phyloP scores from a whole-genome alignment of 2,113 vertebrate species.

The Proteles cristata region DNA sequence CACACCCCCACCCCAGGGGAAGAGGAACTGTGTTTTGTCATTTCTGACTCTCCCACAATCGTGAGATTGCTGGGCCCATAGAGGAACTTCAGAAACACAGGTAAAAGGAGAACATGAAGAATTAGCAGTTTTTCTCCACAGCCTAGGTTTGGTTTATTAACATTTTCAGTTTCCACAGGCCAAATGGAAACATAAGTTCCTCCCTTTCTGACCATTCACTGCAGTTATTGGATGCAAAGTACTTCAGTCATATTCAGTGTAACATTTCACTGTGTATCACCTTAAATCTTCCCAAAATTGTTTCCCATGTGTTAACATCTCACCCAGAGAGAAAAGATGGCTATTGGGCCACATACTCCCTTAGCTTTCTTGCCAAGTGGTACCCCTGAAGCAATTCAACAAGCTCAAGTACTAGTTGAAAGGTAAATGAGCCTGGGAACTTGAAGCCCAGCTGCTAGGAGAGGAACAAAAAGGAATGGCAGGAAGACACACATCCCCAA shows the following conservation, averaged over 20 bases:
- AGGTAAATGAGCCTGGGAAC: not conserved
- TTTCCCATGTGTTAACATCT: not conserved
- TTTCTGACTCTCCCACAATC: not conserved
- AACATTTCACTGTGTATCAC: not conserved
- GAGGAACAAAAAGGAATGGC: not conserved
- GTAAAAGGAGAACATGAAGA: not conserved
- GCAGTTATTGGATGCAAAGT: not conserved
- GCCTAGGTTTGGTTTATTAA: not conserved
- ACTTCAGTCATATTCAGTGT: not conserved
- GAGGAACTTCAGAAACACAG: slow-evolving; percentile 42
- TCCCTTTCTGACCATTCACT: not conserved
- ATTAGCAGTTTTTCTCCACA: not conserved
- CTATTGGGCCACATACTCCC: not conserved
- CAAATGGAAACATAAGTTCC: not conserved
- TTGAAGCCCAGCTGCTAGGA: not conserved
- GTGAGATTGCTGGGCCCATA: not conserved
- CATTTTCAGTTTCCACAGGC: not conserved
- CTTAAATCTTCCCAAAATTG: not conserved
- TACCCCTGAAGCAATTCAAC: not conserved
- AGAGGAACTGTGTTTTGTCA: slow-evolving; percentile 36
- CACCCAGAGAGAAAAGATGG: not conserved
- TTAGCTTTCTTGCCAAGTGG: not conserved
- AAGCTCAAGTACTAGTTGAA: not conserved
- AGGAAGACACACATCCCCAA: not conserved
- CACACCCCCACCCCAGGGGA: not conserved